These are phyloP conservation scores for Leptonema lineaticorne DNA, from an alignment of 1,140 invertebrate genomes.

Conservation along the genomic window DNA sequence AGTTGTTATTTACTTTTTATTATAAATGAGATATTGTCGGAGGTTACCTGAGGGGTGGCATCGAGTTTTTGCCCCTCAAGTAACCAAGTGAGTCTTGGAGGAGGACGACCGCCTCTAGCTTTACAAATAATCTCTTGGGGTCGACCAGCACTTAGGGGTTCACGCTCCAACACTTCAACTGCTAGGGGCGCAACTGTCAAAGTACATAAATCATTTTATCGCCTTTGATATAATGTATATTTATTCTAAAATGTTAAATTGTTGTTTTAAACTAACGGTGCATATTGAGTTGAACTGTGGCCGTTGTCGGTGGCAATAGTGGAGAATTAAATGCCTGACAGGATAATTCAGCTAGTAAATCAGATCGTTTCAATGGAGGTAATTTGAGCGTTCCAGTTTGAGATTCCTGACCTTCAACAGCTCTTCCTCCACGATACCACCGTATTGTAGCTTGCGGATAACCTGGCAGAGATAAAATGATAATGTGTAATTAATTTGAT, in stretches of 20 bases:
- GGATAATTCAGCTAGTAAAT: conserved; percentile 69
- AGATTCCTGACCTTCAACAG: conserved; percentile 41
- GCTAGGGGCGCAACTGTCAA: conserved; percentile 73
- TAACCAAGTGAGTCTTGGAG: conserved; percentile 79
- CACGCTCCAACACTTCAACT: conserved; percentile 71
- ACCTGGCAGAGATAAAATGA: conserved; percentile 58
- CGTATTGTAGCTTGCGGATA: conserved; percentile 78
- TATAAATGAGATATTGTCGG: conserved; percentile 11
- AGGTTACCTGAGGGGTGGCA: conserved; percentile 58
- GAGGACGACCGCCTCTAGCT: conserved; percentile 76
- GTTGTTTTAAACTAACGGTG: conserved; percentile 62
- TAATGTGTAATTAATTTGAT: not conserved
- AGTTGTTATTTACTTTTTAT: no score
- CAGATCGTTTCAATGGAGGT: conserved; percentile 58
- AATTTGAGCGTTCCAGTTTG: conserved; percentile 59
- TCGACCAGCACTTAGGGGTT: conserved; percentile 78
- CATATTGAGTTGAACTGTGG: conserved; percentile 69
- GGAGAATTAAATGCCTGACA: conserved; percentile 76
- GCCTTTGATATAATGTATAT: not conserved
- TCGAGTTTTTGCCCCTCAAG: conserved; percentile 68
- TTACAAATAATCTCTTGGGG: conserved; percentile 76
- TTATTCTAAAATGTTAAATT: not conserved
- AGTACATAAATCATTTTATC: not conserved
- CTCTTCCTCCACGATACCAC: conserved; percentile 81
- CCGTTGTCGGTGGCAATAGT: conserved; percentile 66